Evolutionary conservation across 1,140 invertebrate species (phyloP), one percentile per base, ranked within the genome.

Genomic region (Pseudomyrmex concolor): DNA sequence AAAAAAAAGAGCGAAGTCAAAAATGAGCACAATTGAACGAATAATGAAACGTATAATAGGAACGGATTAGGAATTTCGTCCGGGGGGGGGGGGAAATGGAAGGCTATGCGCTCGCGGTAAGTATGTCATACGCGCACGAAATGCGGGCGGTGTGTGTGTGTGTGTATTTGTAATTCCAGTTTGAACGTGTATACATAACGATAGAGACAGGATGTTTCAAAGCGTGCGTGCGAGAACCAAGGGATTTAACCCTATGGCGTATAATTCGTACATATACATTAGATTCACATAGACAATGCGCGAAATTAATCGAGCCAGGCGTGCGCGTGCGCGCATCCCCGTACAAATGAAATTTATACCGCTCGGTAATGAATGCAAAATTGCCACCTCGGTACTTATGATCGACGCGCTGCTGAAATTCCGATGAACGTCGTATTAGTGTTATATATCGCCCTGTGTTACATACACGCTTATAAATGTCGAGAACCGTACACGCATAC

Each of bases 211-310:
- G 70, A 59, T 25, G 71, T 72, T 62, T 74, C 81, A 86, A 86
- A 84, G 70, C 84, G 45, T 7, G 5, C 55, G 45, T 17, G 57
- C 43, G 76, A 74, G 70, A 70, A 51, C 43, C 71, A 57, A 86
- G 68, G 55, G 51, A 80, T 68, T 87, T 84, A 64, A 87, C 74
- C 68, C 70, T 81, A 43, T 66, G 55, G 73, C 83, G 62, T 59
- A 74, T 84, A 84, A 87, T 87, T 84, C 74, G 72, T 70, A 63
- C 22, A 70, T 57, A 25, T 63, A 50, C 74, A 80, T 87, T 85
- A 85, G 68, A 70, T 67, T 80, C 22, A 62, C 57, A 57, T 22
- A 54, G 50, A 66, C 13, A 13, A 15, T 12, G 50, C 9, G 0
- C 9, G 50, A 51, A 51, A 51, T 70, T 68, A 78, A 57, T 78